Evolutionary conservation across 2,888 invertebrate species (phyloP), one percentile per base, ranked within the genome.

Genomic region (Cephus runcator): DNA sequence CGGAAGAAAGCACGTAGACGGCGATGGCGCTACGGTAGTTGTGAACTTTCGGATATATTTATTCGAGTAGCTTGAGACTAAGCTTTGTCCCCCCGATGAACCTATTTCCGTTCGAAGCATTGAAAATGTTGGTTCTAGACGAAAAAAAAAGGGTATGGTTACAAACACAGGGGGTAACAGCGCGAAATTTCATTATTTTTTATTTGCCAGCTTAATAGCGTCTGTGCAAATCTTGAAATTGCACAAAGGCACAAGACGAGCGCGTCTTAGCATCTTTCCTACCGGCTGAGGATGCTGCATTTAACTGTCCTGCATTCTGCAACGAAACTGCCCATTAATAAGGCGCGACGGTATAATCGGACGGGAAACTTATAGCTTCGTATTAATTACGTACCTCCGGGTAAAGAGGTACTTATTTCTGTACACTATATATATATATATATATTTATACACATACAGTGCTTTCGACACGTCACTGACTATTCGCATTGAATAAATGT

Each of bases 1-100:
- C 75, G 73, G 73, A 78, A 78, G 75, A 68, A 56, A 75, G 75
- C 75, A 36, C 73, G 69, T 11, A 31, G 23, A 23, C 77, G 34
- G 11, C 23, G 35, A 35, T 56, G 56, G 56, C 56, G 56, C 56
- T 56, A 56, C 6, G 15, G 15, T 56, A 56, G 56, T 23, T 56
- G 23, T 56, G 9, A 23, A 56, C 23, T 56, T 56, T 56, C 56
- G 56, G 23, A 1, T 56, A 56, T 56, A 56, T 56, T 56, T 56
- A 56, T 56, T 56, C 23, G 23, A 56, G 15, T 23, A 56, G 23
- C 56, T 2, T 9, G 56, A 56, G 9, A 56, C 15, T 56, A 23
- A 56, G 56, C 56, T 56, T 23, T 56, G 56, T 56, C 56, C 23
- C 23, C 9, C 23, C 23, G 23, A 9, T 6, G 15, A 15, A 23